Base-by-base conservation (phyloP, 2,888 invertebrate genomes). In the Pemphredon lugubris region DNA sequence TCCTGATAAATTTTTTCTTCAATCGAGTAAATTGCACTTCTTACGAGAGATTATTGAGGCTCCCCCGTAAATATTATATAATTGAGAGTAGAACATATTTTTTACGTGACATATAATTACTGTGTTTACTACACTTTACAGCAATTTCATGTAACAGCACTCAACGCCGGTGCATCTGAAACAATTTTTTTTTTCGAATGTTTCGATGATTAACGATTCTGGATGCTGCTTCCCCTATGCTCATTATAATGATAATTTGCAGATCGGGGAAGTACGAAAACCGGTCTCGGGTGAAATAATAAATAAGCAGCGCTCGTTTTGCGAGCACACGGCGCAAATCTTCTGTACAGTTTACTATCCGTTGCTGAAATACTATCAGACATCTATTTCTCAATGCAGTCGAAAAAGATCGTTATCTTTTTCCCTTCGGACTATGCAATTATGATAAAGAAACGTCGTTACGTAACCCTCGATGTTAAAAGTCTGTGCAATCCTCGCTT, bases 191-290 rank as follows among this genome's bases (percentile, higher is more conserved):
- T n/a, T n/a, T n/a, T n/a, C n/a, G n/a, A n/a, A n/a, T n/a, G n/a
- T n/a, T n/a, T n/a, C n/a, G n/a, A n/a, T 58, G 64, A 64, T 64
- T 58, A 50, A 64, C 58, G 57, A 58, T 30, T 26, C 11, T 54
- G 21, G 30, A 63, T 39, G 55, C 14, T 16, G 47, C 55, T 51
- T 61, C 37, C n/a, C 18, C 2, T 14, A 2, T 21, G 7, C 45
- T 55, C 39, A 4, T 18, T 26, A 55, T 45, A 26, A 45, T 16
- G 37, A 26, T 63, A n/a, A n/a, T n/a, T 30, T 55, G 37, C 39
- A 47, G 44, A 55, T 55, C 23, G 32, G 26, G 65, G 51, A 58
- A 59, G 21, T 42, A 18, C 42, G 40, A 13, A 64, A 51, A 65
- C 51, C 65, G 37, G 50, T 65, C 58, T 65, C 58, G 0, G 13